Conservation (phyloP, 2,797 vertebrate genomes). For the Pseudomugil tenellus region DNA sequence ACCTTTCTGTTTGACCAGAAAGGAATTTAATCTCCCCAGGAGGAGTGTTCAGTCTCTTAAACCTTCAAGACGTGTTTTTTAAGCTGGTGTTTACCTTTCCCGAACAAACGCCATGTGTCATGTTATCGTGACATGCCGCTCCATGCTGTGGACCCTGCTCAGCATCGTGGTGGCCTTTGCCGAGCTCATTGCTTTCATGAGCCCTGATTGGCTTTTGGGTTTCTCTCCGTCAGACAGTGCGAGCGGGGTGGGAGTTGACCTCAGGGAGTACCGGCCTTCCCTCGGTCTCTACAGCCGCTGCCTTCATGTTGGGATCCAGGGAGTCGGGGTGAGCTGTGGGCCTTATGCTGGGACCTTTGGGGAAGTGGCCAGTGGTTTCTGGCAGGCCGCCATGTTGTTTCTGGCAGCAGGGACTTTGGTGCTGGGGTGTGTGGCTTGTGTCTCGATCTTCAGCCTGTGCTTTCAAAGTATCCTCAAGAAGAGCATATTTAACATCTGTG, state of each 20-base stretch:
- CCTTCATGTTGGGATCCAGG: slow-evolving; percentile 74
- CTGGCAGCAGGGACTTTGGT: slow-evolving; percentile 91
- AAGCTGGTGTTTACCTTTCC: neutral
- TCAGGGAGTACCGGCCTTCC: slow-evolving; percentile 83
- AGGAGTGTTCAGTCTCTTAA: slow-evolving; percentile 8
- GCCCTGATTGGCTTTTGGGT: slow-evolving; percentile 92
- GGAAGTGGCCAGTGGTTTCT: slow-evolving; percentile 97
- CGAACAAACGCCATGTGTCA: slow-evolving; percentile 90
- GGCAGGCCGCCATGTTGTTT: slow-evolving; percentile 96
- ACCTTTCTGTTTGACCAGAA: slow-evolving; percentile 42
- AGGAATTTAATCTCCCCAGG: slow-evolving; percentile 40
- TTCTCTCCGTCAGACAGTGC: slow-evolving; percentile 76
- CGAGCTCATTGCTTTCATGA: slow-evolving; percentile 97
- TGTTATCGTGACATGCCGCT: slow-evolving; percentile 97
- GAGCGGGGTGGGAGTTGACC: slow-evolving; percentile 40
- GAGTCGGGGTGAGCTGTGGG: slow-evolving; percentile 87
- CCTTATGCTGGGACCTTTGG: slow-evolving; percentile 90
- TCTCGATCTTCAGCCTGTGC: slow-evolving; percentile 96
- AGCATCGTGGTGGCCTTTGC: slow-evolving; percentile 95
- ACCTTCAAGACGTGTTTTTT: slow-evolving; percentile 17
- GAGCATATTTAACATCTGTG: slow-evolving; percentile 98
- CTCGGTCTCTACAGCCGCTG: slow-evolving; percentile 95
- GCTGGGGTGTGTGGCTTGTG: slow-evolving; percentile 89
- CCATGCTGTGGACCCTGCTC: slow-evolving; percentile 97
- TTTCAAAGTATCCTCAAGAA: slow-evolving; percentile 98